phyloP scores from a whole-genome alignment of 2,797 vertebrate genomes.

The Sebastes hubbsi region DNA sequence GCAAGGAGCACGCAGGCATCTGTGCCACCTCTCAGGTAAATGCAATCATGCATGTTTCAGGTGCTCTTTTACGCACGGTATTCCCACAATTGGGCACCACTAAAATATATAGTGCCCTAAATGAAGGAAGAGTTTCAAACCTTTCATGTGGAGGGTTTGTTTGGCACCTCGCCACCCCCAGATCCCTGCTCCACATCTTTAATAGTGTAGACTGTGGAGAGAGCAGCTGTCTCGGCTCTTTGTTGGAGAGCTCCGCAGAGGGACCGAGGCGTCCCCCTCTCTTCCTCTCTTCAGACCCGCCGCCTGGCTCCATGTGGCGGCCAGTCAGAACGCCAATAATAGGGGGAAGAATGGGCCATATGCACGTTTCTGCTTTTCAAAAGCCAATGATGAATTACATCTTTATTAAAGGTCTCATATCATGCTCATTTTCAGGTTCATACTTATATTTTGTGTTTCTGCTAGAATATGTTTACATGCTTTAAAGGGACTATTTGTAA shows the following conservation, averaged over 20 bases:
- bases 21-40: constrained; percentile 54
- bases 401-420: not conserved
- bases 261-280: constrained; percentile 43
- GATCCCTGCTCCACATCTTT: constrained; percentile 45
- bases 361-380: constrained; percentile 18
- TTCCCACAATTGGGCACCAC: constrained; percentile 43
- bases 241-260: constrained; percentile 64
- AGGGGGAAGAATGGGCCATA: constrained; percentile 41
- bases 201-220: constrained; percentile 62
- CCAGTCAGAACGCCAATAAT: constrained; percentile 52
- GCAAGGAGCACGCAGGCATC: not conserved
- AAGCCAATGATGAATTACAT: constrained; percentile 21
- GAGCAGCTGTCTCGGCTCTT: constrained; percentile 74
- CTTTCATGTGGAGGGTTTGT: constrained; percentile 72
- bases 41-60: not conserved
- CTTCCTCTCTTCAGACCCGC: constrained; percentile 45
- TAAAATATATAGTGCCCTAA: constrained; percentile 52
- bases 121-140: constrained; percentile 44
- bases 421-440: no score
- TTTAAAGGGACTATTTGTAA: no score
- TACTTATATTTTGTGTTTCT: no score
- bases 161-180: constrained; percentile 75
- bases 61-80: constrained; percentile 46
- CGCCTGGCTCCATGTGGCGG: constrained; percentile 53
- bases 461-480: no score